Percentiles rank a stretch among this genome's conserved stretches.
Conservation (phyloP, 2,797 vertebrate genomes). For the Hephaestus fuliginosus region DNA sequence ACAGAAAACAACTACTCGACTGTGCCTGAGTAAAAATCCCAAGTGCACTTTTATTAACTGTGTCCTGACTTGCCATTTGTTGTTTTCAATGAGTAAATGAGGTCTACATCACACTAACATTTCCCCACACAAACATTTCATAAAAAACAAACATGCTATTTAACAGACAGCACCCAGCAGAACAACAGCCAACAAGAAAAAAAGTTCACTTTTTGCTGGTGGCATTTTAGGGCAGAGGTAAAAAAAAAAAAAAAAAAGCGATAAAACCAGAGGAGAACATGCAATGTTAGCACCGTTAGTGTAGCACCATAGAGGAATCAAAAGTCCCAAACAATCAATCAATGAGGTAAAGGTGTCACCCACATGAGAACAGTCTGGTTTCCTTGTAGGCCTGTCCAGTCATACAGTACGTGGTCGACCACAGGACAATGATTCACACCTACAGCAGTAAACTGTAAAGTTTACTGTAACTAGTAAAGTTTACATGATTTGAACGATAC, state of each 20-base stretch:
- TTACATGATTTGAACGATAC: not conserved
- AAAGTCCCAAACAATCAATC: slow-evolving; percentile 9
- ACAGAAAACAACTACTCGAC: not conserved
- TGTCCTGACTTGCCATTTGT: not conserved
- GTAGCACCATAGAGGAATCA: slow-evolving; percentile 44
- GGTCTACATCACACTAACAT: slow-evolving; percentile 6
- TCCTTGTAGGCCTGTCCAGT: not conserved
- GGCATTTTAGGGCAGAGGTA: not conserved
- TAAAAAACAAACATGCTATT: slow-evolving; percentile 25
- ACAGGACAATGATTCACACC: not conserved
- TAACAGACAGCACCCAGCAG: not conserved
- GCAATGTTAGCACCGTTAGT: slow-evolving; percentile 58
- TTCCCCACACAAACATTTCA: slow-evolving; percentile 24
- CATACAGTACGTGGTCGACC: not conserved
- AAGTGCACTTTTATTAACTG: slow-evolving; percentile 24
- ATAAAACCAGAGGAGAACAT: slow-evolving; percentile 13
- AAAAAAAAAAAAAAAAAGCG: not conserved
- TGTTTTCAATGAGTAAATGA: not conserved
- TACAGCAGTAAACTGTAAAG: no score
- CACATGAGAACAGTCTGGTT: slow-evolving; percentile 6
- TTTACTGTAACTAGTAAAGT: not conserved
- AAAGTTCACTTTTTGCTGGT: slow-evolving; percentile 5
- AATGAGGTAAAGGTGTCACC: slow-evolving; percentile 53
- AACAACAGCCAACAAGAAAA: slow-evolving; percentile 26
- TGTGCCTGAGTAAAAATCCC: not conserved